A percentile compares a stretch with the other conserved stretches of the same genome.
These are phyloP conservation scores for Miniopterus natalensis DNA, from an alignment of 2,113 vertebrate genomes.

Conservation along the genomic window DNA sequence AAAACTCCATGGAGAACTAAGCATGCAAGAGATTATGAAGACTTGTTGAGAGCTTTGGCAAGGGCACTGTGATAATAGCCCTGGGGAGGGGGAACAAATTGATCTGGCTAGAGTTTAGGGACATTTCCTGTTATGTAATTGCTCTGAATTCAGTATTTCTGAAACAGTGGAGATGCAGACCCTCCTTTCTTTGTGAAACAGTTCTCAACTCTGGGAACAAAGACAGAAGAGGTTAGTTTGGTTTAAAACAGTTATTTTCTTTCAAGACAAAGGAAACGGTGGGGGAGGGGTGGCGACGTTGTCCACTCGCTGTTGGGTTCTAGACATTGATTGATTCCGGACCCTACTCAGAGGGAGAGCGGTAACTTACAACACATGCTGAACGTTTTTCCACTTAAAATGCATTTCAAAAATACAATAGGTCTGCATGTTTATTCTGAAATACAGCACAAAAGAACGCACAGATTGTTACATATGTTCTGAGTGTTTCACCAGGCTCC, in stretches of 20 bases:
- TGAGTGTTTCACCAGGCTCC: slow-evolving; percentile 64
- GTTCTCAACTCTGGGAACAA: slow-evolving; percentile 49
- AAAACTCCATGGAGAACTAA: slow-evolving; percentile 63
- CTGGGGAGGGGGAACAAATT: slow-evolving; percentile 65
- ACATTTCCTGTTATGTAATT: slow-evolving; percentile 49
- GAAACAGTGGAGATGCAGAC: not conserved
- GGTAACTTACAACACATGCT: slow-evolving; percentile 73
- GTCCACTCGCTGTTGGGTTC: slow-evolving; percentile 38
- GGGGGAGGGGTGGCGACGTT: not conserved
- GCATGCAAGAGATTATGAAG: slow-evolving; percentile 60
- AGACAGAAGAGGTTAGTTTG: slow-evolving; percentile 51
- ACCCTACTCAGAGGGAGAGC: slow-evolving; percentile 35
- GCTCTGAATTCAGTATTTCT: slow-evolving; percentile 52
- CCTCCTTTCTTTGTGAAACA: slow-evolving; percentile 26
- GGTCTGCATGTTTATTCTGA: slow-evolving; percentile 61
- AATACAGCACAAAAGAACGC: slow-evolving; percentile 27
- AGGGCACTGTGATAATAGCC: slow-evolving; percentile 63
- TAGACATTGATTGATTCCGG: slow-evolving; percentile 63
- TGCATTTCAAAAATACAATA: slow-evolving; percentile 64
- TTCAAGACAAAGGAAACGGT: not conserved
- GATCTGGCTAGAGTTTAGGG: slow-evolving; percentile 73
- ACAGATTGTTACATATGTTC: slow-evolving; percentile 59
- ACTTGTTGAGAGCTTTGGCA: slow-evolving; percentile 68
- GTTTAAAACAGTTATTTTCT: slow-evolving; percentile 36
- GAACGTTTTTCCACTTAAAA: slow-evolving; percentile 63